Evolutionary conservation across 2,797 vertebrate species (phyloP), one percentile per base, ranked within the genome.

Genomic region (Sebastes wilsoni): DNA sequence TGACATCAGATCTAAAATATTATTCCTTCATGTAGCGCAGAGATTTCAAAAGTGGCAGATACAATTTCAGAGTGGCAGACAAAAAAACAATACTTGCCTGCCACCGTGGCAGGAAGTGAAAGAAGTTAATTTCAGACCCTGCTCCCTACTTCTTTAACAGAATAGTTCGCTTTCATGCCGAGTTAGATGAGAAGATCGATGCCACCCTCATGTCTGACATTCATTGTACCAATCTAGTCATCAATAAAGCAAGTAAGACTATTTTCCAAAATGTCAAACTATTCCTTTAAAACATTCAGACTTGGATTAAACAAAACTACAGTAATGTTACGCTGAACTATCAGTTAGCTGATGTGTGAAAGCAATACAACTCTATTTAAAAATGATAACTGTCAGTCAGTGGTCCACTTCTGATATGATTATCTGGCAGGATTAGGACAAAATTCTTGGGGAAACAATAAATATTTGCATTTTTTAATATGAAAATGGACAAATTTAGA

Each of bases 361-460:
- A 74, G 61, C 68, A 32, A 60, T 18, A 42, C 62, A 60, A 49
- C 52, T 84, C 72, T 61, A 86, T 82, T 78, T 70, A 30, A 72
- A 72, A 77, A 28, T 14, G 32, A 66, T 46, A 14, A 62, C 22
- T 27, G 67, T 54, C 75, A 22, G 72, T 77, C 59, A 72, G 73
- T 23, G 65, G 56, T 84, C 65, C 86, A 80, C 67, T 58, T 72
- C 61, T 79, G 79, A 86, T 80, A 80, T 69, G 77, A 85, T 72
- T 75, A 80, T 82, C 78, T 79, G 76, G 74, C 79, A 82, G 72
- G 60, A 80, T 71, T 60, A 66, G 30, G 75, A 81, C 36, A 65
- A 66, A 13, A 56, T 62, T 80, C 28, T 72, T 62, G 32, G 52
- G 52, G 20, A 75, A 81, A 80, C 42, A 66, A 69, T 16, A 76